phyloP scores from a whole-genome alignment of 1,140 invertebrate genomes.

The Bursaphelenchus mucronatus region DNA sequence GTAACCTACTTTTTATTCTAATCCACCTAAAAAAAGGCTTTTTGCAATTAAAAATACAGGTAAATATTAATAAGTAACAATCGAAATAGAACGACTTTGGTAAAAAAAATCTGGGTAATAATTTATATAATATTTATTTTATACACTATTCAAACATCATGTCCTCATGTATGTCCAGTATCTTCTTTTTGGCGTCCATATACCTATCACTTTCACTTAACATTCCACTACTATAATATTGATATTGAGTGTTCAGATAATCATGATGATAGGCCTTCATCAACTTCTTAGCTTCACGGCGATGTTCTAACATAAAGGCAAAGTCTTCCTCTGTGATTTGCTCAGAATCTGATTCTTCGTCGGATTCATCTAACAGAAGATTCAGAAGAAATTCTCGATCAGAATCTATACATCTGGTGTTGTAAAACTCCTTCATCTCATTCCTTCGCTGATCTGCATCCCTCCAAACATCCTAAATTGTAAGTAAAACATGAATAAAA shows the following conservation, averaged over 20 bases:
- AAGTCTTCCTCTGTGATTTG: slow-evolving; percentile 42
- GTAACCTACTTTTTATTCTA: too few relatives aligned
- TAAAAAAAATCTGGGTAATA: not conserved
- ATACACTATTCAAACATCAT: slow-evolving; percentile 9
- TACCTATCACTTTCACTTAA: slow-evolving; percentile 41
- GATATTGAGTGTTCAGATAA: slow-evolving; percentile 47
- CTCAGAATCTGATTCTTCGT: slow-evolving; percentile 46
- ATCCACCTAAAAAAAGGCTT: too few relatives aligned
- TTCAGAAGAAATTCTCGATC: slow-evolving; percentile 47
- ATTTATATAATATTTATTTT: slow-evolving; percentile 14
- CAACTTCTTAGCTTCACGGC: slow-evolving; percentile 36
- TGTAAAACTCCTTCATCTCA: slow-evolving; percentile 42
- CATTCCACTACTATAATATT: slow-evolving; percentile 49
- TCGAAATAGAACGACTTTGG: not conserved
- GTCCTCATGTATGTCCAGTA: not conserved
- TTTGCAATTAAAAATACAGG: slow-evolving; percentile 2
- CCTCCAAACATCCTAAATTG: slow-evolving; percentile 41
- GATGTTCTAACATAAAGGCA: slow-evolving; percentile 35
- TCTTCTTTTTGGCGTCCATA: slow-evolving; percentile 37
- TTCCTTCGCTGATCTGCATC: slow-evolving; percentile 28
- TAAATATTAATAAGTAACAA: not conserved
- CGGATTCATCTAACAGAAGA: slow-evolving; percentile 48
- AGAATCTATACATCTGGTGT: slow-evolving; percentile 25
- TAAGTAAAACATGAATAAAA: slow-evolving; percentile 3
- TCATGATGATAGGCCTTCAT: slow-evolving; percentile 49